Evolutionary conservation across 2,113 vertebrate species (phyloP), one percentile per base, ranked within the genome.

Genomic region (Phylloscopus trochilus): DNA sequence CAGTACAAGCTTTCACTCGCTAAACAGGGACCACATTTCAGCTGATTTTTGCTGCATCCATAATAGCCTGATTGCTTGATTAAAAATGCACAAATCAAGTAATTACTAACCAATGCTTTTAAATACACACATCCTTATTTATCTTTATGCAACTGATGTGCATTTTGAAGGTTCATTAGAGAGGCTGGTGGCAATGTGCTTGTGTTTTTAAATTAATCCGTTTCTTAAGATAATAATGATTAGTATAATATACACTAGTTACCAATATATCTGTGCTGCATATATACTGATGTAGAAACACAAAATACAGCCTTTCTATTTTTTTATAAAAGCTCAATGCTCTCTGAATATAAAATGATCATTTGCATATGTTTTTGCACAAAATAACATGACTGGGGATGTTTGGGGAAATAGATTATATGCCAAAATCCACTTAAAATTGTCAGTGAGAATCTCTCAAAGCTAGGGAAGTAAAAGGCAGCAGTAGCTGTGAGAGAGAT

Each of bases 71-170:
- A 94, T 58, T 90, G 73, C 43, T 1, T 66, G 89, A 97, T 74
- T 85, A 91, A 90, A 96, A 88, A 94, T 37, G 35, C 74, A 81
- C 60, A 93, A 64, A 91, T 93, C 72, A 90, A 90, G 83, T 92
- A 86, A 96, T 82, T 63, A 81, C 56, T 78, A 95, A 75, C 47
- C 41, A 68, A 62, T 41, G 44, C 58, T 87, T 88, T 83, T 90
- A 90, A 90, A 76, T 60, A 81, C 41, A 72, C 49, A 76, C 62
- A 73, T 68, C 73, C 41, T 88, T 70, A 76, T 70, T 89, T 95
- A 83, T 80, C 35, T 93, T 90, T 44, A 59, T 62, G 44, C 37
- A 84, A 53, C 20, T 72, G 39, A 90, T 78, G 21, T 13, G 35
- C 85, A 81, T 64, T 86, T 70, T 87, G 11, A 92, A 83, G 68